Evolutionary conservation across 2,888 invertebrate genomes (phyloP), one percentile per base, ranked within the genome.

Genomic region (Nipponacmea schrenckii): DNA sequence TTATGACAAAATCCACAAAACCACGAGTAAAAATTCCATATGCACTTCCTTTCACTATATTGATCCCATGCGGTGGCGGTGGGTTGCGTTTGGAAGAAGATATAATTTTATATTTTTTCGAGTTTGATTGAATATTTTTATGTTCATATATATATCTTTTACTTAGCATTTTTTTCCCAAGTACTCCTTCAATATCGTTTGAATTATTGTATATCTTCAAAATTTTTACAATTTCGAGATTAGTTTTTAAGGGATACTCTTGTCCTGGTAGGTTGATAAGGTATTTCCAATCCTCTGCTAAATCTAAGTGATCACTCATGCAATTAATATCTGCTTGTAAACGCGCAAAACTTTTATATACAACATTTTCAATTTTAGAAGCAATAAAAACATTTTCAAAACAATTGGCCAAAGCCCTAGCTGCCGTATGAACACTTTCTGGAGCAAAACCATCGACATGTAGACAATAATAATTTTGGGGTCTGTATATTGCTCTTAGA

Each of bases 171-270:
- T 84, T 70, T 1, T 72, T 71, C 0, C 82, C 83, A 0, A 81
- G 83, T 8, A 87, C 80, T 0, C 87, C 87, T 76, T 88, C 88
- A 14, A 89, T 84, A 46, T 88, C 87, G 74, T 89, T 89, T 45
- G 85, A 75, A 27, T 88, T 88, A 72, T 88, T 88, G 75, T 87
- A 87, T 45, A 84, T 83, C 70, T 83, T 83, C 39, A 89, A 75
- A 50, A 88, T 85, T 72, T 84, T 80, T 14, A 87, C 88, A 46
- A 89, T 75, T 77, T 89, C 88, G 39, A 73, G 69, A 72, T 87
- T 87, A 7, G 87, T 88, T 77, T 84, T 88, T 24, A 89, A 70
- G 7, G 88, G 88, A 75, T 86, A 86, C 24, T 87, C 80, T 65
- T 85, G 85, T 63, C 85, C 85, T 10, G 88, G 86, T n/a, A 87